These are phyloP conservation scores for Dynastes grantii DNA, from an alignment of 2,888 invertebrate species.

Conservation along the genomic window DNA sequence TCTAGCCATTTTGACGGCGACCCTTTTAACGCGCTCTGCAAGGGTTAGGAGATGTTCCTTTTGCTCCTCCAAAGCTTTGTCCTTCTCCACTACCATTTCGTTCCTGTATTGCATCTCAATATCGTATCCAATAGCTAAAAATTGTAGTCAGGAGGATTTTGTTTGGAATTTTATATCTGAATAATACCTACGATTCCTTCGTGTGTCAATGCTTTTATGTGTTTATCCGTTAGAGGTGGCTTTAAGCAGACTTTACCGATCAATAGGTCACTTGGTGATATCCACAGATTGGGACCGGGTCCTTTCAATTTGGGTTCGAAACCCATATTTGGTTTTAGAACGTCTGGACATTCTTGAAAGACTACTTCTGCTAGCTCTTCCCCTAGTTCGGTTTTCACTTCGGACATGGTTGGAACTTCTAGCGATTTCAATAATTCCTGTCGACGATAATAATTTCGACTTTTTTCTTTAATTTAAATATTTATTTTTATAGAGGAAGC, in stretches of 20 bases:
- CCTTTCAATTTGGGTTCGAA: constrained; percentile 65
- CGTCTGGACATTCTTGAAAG: constrained; percentile 63
- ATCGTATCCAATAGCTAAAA: constrained; percentile 64
- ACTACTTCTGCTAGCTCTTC: constrained; percentile 64
- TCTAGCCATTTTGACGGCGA: constrained; percentile 56
- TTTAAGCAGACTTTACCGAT: constrained; percentile 68
- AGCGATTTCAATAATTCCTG: constrained; percentile 57
- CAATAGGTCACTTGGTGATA: constrained; percentile 69
- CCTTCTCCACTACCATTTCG: constrained; percentile 63
- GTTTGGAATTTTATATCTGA: no score
- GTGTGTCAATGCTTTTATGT: constrained; percentile 68
- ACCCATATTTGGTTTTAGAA: constrained; percentile 63
- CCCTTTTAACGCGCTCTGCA: constrained; percentile 56
- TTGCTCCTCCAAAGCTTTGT: constrained; percentile 62
- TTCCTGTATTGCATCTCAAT: constrained; percentile 64
- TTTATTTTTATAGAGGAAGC: neutral
- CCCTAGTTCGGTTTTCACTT: constrained; percentile 65
- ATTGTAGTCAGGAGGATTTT: neutral
- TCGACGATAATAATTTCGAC: constrained; percentile 61
- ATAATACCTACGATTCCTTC: constrained; percentile 67
- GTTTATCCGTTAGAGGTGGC: constrained; percentile 67
- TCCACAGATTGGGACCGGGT: constrained; percentile 67
- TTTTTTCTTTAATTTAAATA: constrained; percentile 52
- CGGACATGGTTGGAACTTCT: constrained; percentile 66
- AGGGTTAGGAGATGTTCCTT: constrained; percentile 59